Evolutionary conservation across 2,888 invertebrate genomes (phyloP), one percentile per base, ranked within the genome.

Genomic region (Dilophus febrilis): DNA sequence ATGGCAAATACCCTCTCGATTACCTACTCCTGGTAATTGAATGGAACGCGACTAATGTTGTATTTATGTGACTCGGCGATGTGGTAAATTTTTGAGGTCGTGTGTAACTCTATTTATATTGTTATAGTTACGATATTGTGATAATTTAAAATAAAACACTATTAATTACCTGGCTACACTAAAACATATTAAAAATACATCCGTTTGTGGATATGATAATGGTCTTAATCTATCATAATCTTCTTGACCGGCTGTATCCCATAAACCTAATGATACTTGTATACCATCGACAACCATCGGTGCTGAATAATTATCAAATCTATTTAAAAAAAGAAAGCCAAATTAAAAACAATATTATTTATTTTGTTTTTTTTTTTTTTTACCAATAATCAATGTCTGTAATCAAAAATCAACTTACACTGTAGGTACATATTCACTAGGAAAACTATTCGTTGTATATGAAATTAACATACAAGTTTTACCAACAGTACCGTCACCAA

Each of bases 171-270:
- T 68, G 52, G 97, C 94, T 50, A 98, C 92, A 67, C 94, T 94
- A 71, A 94, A 98, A 72, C 97, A 98, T 66, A 98, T 91, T 55
- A 98, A 79, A 69, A 98, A 98, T 48, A 98, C 97, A 67, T 98
- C 97, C 48, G 97, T 98, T 74, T 95, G 95, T 56, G 97, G 95
- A 65, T 97, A 97, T 51, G 92, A 92, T 47, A 97, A 71, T 32
- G 97, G 95, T 52, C 95, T 74, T 48, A 97, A 70, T 61, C 95
- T 75, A 61, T 97, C 95, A 58, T 97, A 97, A 60, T 94, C 92
- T 66, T 94, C 92, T 65, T 97, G 95, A 14, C 91, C 91, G 13
- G 95, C 95, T 43, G 95, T 97, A 66, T 97, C 97, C 97, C 97
- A 97, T 37, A 97, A 68, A 13, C 95, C 95, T 51, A 97, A 65